Percentiles rank a stretch among this genome's conserved stretches.
Evolutionary conservation across 92 coral and sea anemone genomes (phyloP).

Genomic region (Scolanthus callimorphus): DNA sequence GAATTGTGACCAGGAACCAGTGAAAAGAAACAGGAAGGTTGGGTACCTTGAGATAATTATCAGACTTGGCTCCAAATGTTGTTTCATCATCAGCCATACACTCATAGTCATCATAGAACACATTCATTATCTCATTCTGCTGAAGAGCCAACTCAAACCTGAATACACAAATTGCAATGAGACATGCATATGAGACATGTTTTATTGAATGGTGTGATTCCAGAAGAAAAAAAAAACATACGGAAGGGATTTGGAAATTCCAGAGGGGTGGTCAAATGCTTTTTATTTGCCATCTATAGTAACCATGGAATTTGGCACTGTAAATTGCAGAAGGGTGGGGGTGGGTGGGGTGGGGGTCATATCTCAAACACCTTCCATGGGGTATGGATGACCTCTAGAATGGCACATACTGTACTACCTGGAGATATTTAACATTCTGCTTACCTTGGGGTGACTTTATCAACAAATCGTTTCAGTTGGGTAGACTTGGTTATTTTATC

Average conservation of each 20-base stretch:
- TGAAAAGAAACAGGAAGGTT: no score
- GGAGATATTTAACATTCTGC: no score
- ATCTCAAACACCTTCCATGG: no score
- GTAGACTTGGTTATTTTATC: slow-evolving; percentile 41
- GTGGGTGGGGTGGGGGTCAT: no score
- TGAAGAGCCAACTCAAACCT: slow-evolving; percentile 96
- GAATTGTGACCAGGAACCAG: no score
- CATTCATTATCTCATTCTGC: slow-evolving; percentile 95
- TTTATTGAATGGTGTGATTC: not conserved
- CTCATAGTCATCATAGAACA: slow-evolving; percentile 87
- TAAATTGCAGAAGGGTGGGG: no score
- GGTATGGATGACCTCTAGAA: no score
- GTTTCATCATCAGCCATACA: slow-evolving; percentile 95
- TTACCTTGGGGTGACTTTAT: slow-evolving; percentile 92
- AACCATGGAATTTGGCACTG: no score
- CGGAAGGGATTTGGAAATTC: no score
- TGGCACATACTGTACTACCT: no score
- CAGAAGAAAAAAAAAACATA: not conserved
- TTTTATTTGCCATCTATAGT: not conserved
- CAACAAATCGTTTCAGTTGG: slow-evolving; percentile 48
- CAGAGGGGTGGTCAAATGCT: no score
- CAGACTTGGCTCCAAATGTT: slow-evolving; percentile 97
- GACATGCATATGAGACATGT: no score
- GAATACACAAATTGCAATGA: slow-evolving; percentile 9
- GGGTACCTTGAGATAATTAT: slow-evolving; percentile 83